phyloP scores from a whole-genome alignment of 1,140 invertebrate genomes.

The Cydia strobilella region DNA sequence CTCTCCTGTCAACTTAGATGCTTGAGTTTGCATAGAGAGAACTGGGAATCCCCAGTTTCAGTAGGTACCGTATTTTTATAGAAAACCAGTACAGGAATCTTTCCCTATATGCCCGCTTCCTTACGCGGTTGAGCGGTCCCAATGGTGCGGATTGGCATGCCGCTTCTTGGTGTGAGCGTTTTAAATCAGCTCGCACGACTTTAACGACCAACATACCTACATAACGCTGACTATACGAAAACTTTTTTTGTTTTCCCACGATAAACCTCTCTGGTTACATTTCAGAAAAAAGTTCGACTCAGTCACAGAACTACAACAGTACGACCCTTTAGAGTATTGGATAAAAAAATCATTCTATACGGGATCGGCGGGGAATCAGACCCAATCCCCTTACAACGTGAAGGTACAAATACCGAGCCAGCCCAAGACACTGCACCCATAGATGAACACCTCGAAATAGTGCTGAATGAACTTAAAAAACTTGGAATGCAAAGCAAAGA shows the following conservation, averaged over 20 bases:
- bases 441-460: background rate
- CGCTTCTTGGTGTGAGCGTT: too few relatives aligned
- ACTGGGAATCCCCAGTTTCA: too few relatives aligned
- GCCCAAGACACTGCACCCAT: background rate
- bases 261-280: background rate
- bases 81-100: too few relatives aligned
- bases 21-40: too few relatives aligned
- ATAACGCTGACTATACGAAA: too few relatives aligned
- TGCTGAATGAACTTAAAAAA: background rate
- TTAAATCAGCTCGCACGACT: too few relatives aligned
- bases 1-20: too few relatives aligned
- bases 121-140: too few relatives aligned
- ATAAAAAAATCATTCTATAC: background rate
- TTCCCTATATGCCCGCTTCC: too few relatives aligned
- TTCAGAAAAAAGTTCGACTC: background rate
- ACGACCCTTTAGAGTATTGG: background rate
- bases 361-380: background rate
- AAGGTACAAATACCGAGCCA: background rate
- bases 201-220: too few relatives aligned
- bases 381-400: background rate
- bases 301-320: background rate
- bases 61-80: too few relatives aligned
- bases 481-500: constrained; percentile 9
- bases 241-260: background rate
- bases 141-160: too few relatives aligned